A percentile compares a stretch with the other conserved stretches of the same genome.
Evolutionary conservation across 2,797 vertebrate genomes (phyloP).

Genomic region (Sternarchorhynchus goeldii): DNA sequence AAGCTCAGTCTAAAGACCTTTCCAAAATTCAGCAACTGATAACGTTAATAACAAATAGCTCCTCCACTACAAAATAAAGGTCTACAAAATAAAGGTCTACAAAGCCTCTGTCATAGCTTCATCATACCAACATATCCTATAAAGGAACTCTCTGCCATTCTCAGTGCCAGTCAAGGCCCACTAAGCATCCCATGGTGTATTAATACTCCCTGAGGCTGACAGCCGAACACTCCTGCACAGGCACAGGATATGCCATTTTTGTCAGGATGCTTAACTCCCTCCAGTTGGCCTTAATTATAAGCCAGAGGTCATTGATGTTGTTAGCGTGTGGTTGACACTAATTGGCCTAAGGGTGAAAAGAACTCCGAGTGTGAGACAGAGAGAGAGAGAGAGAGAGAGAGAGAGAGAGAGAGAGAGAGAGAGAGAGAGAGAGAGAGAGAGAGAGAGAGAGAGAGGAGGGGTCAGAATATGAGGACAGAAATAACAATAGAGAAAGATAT

Average conservation of each 20-base stretch:
- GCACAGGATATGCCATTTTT: constrained; percentile 50
- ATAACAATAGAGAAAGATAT: constrained; percentile 55
- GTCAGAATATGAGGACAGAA: constrained; percentile 48
- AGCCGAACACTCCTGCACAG: constrained; percentile 35
- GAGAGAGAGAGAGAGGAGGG: constrained; percentile 57
- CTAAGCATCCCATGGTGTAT: constrained; percentile 11
- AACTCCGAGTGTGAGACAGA: constrained; percentile 68
- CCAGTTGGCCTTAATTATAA: constrained; percentile 68
- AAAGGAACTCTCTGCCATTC: neutral
- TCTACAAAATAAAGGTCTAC: neutral
- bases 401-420: constrained; percentile 58
- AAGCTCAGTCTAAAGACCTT: neutral
- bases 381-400: constrained; percentile 43
- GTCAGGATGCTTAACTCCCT: constrained; percentile 53
- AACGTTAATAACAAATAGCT: neutral
- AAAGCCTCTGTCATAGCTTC: neutral
- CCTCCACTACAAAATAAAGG: neutral
- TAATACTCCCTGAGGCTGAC: constrained; percentile 43
- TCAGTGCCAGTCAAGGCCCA: neutral
- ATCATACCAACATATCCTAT: neutral
- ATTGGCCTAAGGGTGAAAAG: constrained; percentile 74
- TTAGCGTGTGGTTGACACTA: constrained; percentile 68
- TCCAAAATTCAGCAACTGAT: neutral
- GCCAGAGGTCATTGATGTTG: constrained; percentile 70
- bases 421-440: constrained; percentile 46